phyloP scores from a whole-genome alignment of 2,797 vertebrate genomes.

The Liparis tanakae region DNA sequence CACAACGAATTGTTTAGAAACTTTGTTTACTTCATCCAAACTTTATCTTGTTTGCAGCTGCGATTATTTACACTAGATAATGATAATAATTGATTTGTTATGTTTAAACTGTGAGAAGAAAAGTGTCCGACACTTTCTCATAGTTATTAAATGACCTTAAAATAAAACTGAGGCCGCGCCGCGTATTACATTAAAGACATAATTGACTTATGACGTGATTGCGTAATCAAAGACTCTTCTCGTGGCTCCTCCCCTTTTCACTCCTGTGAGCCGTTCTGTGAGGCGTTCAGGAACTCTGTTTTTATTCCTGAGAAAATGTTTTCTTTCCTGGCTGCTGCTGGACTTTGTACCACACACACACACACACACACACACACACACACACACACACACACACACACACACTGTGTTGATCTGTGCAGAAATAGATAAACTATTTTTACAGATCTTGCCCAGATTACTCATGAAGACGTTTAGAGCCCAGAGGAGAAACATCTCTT shows the following conservation, averaged over 20 bases:
- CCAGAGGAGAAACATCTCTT: conserved; percentile 33
- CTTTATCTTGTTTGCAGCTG: too few relatives aligned
- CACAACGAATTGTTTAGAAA: too few relatives aligned
- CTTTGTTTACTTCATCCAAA: too few relatives aligned
- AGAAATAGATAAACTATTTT: conserved; percentile 79
- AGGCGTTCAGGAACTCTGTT: too few relatives aligned
- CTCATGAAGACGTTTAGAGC: conserved; percentile 64
- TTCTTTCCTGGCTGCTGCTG: conserved; percentile 38
- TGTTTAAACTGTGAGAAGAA: background rate
- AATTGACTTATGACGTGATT: conserved; percentile 24
- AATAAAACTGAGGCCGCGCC: conserved; percentile 8
- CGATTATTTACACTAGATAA: too few relatives aligned
- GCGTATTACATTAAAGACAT: conserved; percentile 25
- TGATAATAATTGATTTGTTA: too few relatives aligned
- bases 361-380: conserved; percentile 17
- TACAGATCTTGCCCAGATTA: conserved; percentile 71
- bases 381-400: conserved; percentile 20
- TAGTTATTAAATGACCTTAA: background rate
- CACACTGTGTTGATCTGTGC: conserved; percentile 54
- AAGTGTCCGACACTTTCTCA: background rate
- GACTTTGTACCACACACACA: conserved; percentile 27
- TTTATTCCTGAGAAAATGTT: conserved; percentile 42
- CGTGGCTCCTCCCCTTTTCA: conserved; percentile 5
- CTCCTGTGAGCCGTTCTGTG: conserved; percentile 16
- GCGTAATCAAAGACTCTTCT: conserved; percentile 44